Percentiles rank a stretch among this genome's conserved stretches.
Conservation (phyloP, 2,888 invertebrate genomes). For the Rhimphoctona megacephalus region DNA sequence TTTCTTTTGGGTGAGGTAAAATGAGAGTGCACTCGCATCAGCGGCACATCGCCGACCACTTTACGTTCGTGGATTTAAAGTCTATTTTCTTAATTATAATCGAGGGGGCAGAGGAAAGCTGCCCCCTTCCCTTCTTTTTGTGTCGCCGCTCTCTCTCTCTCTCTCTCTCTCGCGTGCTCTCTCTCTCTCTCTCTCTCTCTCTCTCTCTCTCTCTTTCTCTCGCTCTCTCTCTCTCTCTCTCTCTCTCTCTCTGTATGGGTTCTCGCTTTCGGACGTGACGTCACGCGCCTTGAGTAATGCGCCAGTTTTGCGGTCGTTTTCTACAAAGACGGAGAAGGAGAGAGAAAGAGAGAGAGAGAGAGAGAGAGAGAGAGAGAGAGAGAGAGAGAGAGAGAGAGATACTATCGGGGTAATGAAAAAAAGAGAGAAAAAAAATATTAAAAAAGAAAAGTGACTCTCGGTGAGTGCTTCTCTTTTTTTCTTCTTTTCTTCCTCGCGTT, state of each 20-base stretch:
- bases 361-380: slow-evolving; percentile 32
- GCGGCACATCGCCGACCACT: slow-evolving; percentile 47
- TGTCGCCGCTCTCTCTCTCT: background rate
- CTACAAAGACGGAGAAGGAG: slow-evolving; percentile 21
- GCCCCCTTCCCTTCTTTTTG: background rate
- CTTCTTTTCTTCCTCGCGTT: slow-evolving; percentile 29
- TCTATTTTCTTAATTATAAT: slow-evolving; percentile 84
- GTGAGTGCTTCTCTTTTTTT: slow-evolving; percentile 10
- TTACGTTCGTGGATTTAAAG: slow-evolving; percentile 79
- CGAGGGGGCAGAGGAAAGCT: slow-evolving; percentile 68
- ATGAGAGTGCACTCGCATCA: slow-evolving; percentile 44
- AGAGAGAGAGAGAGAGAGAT: slow-evolving; percentile 38
- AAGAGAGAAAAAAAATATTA: slow-evolving; percentile 14
- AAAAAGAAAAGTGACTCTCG: slow-evolving; percentile 30
- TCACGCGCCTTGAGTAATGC: slow-evolving; percentile 66
- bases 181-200: slow-evolving; percentile 1
- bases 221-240: slow-evolving; percentile 1
- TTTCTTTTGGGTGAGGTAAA: slow-evolving; percentile 34
- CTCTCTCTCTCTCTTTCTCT: slow-evolving; percentile 22
- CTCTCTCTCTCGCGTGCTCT: slow-evolving; percentile 10
- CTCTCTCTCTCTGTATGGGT: background rate
- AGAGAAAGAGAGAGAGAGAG: slow-evolving; percentile 38
- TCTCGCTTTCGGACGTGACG: slow-evolving; percentile 69
- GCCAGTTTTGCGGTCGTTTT: slow-evolving; percentile 49
- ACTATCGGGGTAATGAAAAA: slow-evolving; percentile 36